Conservation (phyloP, 2,797 vertebrate genomes). For the Thripadectes ignobilis region DNA sequence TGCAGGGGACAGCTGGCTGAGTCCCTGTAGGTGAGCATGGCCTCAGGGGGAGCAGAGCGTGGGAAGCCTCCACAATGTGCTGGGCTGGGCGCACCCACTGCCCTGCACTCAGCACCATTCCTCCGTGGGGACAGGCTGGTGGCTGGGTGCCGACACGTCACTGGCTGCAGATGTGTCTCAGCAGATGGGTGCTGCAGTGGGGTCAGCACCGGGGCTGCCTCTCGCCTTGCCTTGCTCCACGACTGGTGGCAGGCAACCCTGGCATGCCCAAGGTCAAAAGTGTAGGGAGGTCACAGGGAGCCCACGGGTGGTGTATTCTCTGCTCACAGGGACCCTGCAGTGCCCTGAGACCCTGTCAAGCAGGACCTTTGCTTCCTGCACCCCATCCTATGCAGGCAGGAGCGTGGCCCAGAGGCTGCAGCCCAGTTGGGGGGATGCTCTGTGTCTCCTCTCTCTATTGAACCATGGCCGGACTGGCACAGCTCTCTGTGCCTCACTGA, state of each 20-base stretch:
- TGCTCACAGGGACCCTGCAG: neutral
- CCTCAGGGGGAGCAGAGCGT: neutral
- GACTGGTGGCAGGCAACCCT: accelerated
- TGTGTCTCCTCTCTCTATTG: accelerated
- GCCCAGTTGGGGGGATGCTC: neutral
- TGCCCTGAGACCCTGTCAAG: neutral
- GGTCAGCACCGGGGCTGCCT: neutral
- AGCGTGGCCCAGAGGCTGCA: neutral
- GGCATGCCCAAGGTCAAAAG: neutral
- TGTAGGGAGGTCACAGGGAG: neutral
- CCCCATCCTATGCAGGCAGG: accelerated
- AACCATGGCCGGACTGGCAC: accelerated
- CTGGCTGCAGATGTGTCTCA: neutral
- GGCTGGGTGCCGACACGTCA: neutral
- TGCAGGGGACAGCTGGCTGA: neutral
- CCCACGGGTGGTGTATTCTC: neutral
- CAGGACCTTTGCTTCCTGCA: neutral
- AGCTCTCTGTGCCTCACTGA: accelerated
- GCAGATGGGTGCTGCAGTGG: neutral
- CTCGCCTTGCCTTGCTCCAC: neutral
- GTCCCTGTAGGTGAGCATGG: accelerated
- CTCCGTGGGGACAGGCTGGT: neutral
- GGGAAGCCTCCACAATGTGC: neutral
- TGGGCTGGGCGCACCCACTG: neutral
- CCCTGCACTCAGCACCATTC: neutral